Base-by-base conservation (phyloP, 2,797 vertebrate species). In the Sciurus carolinensis region DNA sequence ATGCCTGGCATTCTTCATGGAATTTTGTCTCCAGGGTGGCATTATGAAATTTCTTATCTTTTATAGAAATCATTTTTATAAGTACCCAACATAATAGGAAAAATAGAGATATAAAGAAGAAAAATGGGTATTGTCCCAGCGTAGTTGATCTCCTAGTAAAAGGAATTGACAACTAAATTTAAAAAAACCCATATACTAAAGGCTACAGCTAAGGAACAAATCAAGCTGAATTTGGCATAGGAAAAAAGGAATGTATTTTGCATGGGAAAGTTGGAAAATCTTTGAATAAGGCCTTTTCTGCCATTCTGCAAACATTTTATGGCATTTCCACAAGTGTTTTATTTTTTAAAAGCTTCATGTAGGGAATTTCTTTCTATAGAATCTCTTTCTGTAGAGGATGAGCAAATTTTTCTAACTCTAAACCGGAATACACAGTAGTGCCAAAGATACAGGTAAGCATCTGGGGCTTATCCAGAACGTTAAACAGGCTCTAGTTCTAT, bases 181-280 rank as follows among this genome's bases (percentile, higher is more conserved):
- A 69, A 28, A 85, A 79, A 84, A 14, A 39, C 39, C 8, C 83
- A 42, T 64, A 24, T 73, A 71, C 39, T 77, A 73, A 93, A 69
- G 67, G 57, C 36, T 92, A 11, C 47, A 84, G 67, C 50, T 87
- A 54, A 66, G 62, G 66, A 92, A 86, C 36, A 17, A 90, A 54
- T 76, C 83, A 73, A 64, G 47, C 36, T 80, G 57, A 92, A 52
- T 36, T 73, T 47, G 24, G 6, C 10, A 54, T 9, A 82, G 59
- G 59, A 39, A 90, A 90, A 93, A 77, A 30, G 30, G 62, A 36
- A 33, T 50, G 84, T 81, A 87, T 90, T 97, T 96, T 96, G 12
- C 11, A 73, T 91, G 30, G 26, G 30, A 82, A 42, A 87, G 22
- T n/a, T 87, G 59, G 14, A 52, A 83, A 86, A 30, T 3, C 7